Conservation (phyloP, 2,113 vertebrate genomes). For the Trichomycterus rosablanca region DNA sequence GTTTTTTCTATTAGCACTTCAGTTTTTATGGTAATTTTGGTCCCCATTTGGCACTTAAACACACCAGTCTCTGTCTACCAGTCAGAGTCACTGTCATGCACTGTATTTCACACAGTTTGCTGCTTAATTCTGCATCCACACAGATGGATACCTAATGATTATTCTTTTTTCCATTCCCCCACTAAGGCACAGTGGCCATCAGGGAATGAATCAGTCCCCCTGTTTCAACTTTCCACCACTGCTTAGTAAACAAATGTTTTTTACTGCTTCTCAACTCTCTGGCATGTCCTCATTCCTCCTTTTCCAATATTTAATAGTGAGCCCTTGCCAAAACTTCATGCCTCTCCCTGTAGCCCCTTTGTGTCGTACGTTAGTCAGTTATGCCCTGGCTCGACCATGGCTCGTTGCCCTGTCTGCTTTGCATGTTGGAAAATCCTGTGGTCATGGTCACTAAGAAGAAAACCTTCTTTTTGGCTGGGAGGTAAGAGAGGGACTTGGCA, state of each 20-base stretch:
- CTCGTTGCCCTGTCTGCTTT: conserved; percentile 41
- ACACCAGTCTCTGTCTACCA: too few relatives aligned
- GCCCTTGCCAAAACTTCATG: conserved; percentile 63
- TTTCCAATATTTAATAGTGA: conserved; percentile 43
- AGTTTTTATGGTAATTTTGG: too few relatives aligned
- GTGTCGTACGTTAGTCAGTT: conserved; percentile 45
- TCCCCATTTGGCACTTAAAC: too few relatives aligned
- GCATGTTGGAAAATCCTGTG: conserved; percentile 43
- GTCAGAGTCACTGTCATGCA: too few relatives aligned
- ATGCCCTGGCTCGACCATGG: conserved; percentile 41
- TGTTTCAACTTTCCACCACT: conserved; percentile 14
- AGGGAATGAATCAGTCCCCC: conserved; percentile 44
- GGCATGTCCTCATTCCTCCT: conserved; percentile 52
- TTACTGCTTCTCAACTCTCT: conserved; percentile 44
- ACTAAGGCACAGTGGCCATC: conserved; percentile 30
- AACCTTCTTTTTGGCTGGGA: conserved; percentile 54
- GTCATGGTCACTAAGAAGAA: conserved; percentile 50
- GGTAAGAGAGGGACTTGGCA: conserved; percentile 62
- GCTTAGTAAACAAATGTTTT: conserved; percentile 51
- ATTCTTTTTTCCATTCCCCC: too few relatives aligned
- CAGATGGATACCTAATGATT: too few relatives aligned
- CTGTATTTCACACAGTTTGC: too few relatives aligned
- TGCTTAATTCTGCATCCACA: too few relatives aligned
- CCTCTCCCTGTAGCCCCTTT: conserved; percentile 50
- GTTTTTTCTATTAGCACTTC: too few relatives aligned